Conservation (phyloP, 2,888 invertebrate species). For the Callyntrura guangdongensis region DNA sequence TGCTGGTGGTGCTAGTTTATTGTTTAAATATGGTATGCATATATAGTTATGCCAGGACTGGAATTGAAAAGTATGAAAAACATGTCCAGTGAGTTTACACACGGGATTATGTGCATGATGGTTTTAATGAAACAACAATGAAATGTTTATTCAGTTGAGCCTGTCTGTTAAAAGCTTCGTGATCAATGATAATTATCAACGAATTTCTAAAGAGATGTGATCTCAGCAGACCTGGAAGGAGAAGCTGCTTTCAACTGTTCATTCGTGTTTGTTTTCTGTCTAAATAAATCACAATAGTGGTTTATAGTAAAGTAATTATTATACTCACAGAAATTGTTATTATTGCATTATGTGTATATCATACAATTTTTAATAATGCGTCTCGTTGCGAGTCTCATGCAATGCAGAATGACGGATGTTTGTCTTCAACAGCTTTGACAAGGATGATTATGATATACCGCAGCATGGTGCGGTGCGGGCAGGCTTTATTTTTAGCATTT, state of each 20-base stretch:
- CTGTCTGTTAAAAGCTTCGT: slow-evolving; percentile 70
- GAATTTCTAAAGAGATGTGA: slow-evolving; percentile 66
- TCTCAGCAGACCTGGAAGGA: slow-evolving; percentile 15
- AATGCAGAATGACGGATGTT: too few species aligned
- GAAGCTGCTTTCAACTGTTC: too few species aligned
- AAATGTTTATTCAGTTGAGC: slow-evolving; percentile 65
- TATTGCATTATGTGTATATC: neutral
- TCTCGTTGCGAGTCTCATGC: too few species aligned
- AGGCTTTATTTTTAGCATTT: too few species aligned
- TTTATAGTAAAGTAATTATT: neutral
- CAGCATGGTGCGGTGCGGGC: too few species aligned
- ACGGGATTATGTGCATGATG: neutral
- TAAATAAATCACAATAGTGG: neutral
- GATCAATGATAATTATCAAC: slow-evolving; percentile 62
- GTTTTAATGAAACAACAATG: slow-evolving; percentile 53
- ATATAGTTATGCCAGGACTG: too few species aligned
- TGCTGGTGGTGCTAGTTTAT: too few species aligned
- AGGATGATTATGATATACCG: too few species aligned
- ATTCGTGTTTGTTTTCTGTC: neutral
- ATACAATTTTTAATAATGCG: neutral
- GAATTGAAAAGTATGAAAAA: neutral
- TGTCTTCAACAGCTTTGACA: too few species aligned
- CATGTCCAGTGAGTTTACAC: neutral
- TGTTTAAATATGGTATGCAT: too few species aligned
- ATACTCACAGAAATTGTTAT: neutral